These are phyloP conservation scores for Caradrina clavipalpis DNA, from an alignment of 2,888 invertebrate species.

Conservation along the genomic window DNA sequence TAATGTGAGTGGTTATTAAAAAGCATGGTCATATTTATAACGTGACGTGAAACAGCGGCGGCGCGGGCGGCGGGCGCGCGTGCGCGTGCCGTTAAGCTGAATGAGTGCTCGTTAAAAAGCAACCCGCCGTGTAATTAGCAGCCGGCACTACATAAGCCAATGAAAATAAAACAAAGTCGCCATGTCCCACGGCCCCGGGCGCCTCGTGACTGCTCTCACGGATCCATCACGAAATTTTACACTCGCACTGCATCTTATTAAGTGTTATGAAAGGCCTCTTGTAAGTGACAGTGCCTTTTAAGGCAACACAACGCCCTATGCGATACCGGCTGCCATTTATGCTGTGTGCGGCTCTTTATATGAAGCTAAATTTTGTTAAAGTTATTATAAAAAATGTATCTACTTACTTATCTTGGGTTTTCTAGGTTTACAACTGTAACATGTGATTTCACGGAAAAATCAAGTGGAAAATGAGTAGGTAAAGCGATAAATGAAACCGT, in stretches of 20 bases:
- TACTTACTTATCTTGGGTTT: slow-evolving; percentile 21
- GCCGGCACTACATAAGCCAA: slow-evolving; percentile 76
- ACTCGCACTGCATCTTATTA: slow-evolving; percentile 86
- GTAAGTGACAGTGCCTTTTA: slow-evolving; percentile 86
- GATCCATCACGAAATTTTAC: slow-evolving; percentile 88
- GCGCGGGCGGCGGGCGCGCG: slow-evolving; percentile 59
- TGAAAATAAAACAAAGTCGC: slow-evolving; percentile 82
- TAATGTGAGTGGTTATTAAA: slow-evolving; percentile 66
- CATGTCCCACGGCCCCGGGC: slow-evolving; percentile 82
- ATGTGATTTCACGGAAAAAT: slow-evolving; percentile 19
- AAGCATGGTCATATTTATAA: slow-evolving; percentile 69
- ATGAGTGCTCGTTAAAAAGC: slow-evolving; percentile 87
- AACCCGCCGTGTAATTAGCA: slow-evolving; percentile 85
- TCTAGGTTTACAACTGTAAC: slow-evolving; percentile 16
- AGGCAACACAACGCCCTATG: slow-evolving; percentile 74
- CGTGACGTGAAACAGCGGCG: slow-evolving; percentile 65
- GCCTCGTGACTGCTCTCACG: slow-evolving; percentile 86
- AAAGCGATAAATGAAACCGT: neutral
- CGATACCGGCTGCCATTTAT: slow-evolving; percentile 61
- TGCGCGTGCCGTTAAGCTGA: slow-evolving; percentile 83
- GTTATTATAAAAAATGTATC: slow-evolving; percentile 14
- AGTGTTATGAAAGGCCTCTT: slow-evolving; percentile 86
- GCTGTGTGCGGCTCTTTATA: slow-evolving; percentile 56
- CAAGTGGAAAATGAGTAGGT: slow-evolving; percentile 5
- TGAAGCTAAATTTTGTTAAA: slow-evolving; percentile 41